Percentiles rank a stretch among this genome's conserved stretches.
These are phyloP conservation scores for Aeoliscus strigatus DNA, from an alignment of 2,797 vertebrate genomes.

Conservation along the genomic window DNA sequence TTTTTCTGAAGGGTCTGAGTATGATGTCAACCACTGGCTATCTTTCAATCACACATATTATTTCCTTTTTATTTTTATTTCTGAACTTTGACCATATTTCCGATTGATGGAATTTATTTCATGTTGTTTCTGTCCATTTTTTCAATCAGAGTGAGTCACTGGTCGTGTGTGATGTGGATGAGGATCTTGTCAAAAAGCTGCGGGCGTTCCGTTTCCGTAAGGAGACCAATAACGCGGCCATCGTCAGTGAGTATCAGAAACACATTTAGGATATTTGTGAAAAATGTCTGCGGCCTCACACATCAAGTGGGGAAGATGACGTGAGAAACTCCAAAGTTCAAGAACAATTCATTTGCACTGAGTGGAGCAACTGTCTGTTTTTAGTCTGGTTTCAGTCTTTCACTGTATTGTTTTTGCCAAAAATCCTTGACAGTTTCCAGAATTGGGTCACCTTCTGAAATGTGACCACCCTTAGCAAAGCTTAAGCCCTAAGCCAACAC, in stretches of 20 bases:
- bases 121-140: background rate
- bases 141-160: slow-evolving; percentile 72
- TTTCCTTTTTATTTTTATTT: too few relatives aligned
- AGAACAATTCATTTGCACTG: too few relatives aligned
- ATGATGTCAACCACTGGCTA: too few relatives aligned
- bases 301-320: background rate
- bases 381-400: too few relatives aligned
- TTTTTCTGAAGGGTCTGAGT: too few relatives aligned
- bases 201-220: slow-evolving; percentile 77
- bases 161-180: slow-evolving; percentile 78
- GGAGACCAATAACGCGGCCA: slow-evolving; percentile 78
- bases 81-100: too few relatives aligned
- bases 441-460: slow-evolving; percentile 12
- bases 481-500: background rate
- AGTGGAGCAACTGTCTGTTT: too few relatives aligned
- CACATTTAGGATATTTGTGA: too few relatives aligned
- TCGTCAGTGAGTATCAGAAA: slow-evolving; percentile 77
- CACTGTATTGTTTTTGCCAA: background rate
- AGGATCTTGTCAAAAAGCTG: slow-evolving; percentile 73
- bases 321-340: too few relatives aligned
- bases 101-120: too few relatives aligned
- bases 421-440: slow-evolving; percentile 1
- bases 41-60: too few relatives aligned
- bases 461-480: background rate
- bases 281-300: too few relatives aligned